These are phyloP conservation scores for Notodonta ziczac DNA, from an alignment of 2,888 invertebrate species.

Conservation along the genomic window DNA sequence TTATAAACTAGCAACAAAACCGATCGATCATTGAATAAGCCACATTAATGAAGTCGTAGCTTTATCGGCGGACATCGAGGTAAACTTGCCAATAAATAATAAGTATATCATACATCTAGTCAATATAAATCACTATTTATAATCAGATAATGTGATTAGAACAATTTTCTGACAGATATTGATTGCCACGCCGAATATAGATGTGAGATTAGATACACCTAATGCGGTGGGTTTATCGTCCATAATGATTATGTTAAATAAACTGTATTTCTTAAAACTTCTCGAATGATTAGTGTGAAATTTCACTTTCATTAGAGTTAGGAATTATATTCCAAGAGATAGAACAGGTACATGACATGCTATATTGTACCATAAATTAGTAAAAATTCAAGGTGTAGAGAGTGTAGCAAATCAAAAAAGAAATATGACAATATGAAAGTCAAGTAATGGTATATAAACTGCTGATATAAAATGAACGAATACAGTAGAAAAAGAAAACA, in stretches of 20 bases:
- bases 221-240: slow-evolving; percentile 27
- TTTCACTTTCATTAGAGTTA: background rate
- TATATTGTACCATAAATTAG: background rate
- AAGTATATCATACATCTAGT: slow-evolving; percentile 44
- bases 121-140: slow-evolving; percentile 69
- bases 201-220: slow-evolving; percentile 39
- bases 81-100: slow-evolving; percentile 48
- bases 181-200: slow-evolving; percentile 42
- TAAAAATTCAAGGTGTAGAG: background rate
- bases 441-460: no score
- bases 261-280: background rate
- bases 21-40: slow-evolving; percentile 48
- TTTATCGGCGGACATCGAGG: slow-evolving; percentile 31
- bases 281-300: background rate
- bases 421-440: no score
- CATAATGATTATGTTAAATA: slow-evolving; percentile 15
- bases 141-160: slow-evolving; percentile 59
- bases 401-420: no score
- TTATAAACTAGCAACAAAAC: slow-evolving; percentile 24
- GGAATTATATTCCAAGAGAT: no score
- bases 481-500: no score
- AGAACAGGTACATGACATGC: no score
- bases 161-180: slow-evolving; percentile 63
- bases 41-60: slow-evolving; percentile 36
- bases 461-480: no score